Evolutionary conservation across 1,140 invertebrate species (phyloP).

Genomic region (Nylanderia fulva): DNA sequence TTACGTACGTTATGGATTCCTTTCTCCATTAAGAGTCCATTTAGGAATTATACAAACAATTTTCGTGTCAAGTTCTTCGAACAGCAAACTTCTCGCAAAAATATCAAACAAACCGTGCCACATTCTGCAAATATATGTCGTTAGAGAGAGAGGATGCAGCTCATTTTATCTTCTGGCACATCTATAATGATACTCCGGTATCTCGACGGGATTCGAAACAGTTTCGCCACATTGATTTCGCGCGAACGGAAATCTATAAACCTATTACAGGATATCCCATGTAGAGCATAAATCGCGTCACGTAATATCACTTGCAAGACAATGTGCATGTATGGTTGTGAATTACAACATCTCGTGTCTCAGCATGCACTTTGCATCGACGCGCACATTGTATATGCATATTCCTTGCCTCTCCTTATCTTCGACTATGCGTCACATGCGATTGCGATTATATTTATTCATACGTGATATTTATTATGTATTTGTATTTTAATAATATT

Average conservation of each 20-base stretch:
- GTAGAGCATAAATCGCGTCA: conserved; percentile 73
- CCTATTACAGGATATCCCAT: conserved; percentile 60
- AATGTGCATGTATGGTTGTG: conserved; percentile 68
- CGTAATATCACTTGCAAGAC: conserved; percentile 73
- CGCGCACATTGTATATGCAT: conserved; percentile 10
- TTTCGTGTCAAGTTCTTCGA: not conserved
- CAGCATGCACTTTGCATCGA: conserved; percentile 58
- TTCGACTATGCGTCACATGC: conserved; percentile 2
- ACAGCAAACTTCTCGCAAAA: not conserved
- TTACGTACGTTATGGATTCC: too few species aligned
- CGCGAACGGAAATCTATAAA: not conserved
- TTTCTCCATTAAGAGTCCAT: not conserved
- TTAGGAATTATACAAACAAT: not conserved
- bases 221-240: conserved; percentile 54
- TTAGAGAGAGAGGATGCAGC: too few species aligned
- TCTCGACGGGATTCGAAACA: not conserved
- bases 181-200: not conserved
- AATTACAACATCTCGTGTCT: conserved; percentile 68
- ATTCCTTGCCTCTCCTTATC: conserved; percentile 36
- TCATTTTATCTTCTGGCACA: not conserved
- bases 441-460: not conserved
- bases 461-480: too few species aligned
- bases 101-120: too few species aligned
- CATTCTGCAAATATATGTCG: too few species aligned
- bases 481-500: conserved; percentile 2